phyloP scores from a whole-genome alignment of 2,888 invertebrate species.

The Zelleria hepariella region DNA sequence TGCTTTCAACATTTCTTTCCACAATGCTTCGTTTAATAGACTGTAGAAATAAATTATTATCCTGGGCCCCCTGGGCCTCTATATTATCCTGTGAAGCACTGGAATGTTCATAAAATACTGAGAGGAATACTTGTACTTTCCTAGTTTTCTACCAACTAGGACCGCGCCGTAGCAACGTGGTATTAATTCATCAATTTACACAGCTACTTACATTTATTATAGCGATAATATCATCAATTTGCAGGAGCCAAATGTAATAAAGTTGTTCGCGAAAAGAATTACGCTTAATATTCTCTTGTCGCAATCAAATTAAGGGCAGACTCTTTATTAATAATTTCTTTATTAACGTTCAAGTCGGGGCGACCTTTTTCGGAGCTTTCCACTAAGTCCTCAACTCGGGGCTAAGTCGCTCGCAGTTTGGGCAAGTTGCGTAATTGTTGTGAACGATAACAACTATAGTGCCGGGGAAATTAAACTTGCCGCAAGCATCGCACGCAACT shows the following conservation, averaged over 20 bases:
- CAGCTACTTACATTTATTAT: not conserved
- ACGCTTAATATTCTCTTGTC: not conserved
- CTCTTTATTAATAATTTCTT: not conserved
- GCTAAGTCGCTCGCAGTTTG: not conserved
- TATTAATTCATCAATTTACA: not conserved
- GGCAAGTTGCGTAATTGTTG: constrained; percentile 5
- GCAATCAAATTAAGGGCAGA: not conserved
- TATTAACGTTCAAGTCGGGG: not conserved
- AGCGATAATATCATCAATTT: not conserved
- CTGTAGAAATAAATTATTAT: no score
- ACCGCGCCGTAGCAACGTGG: not conserved
- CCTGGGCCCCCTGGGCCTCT: no score
- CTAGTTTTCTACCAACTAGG: no score
- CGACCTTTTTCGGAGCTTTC: not conserved
- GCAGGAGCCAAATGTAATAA: not conserved
- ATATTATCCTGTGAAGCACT: no score
- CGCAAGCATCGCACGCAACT: constrained; percentile 5
- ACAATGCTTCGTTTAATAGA: no score
- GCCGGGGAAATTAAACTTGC: constrained; percentile 3
- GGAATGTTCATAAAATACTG: no score
- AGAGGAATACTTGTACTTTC: no score
- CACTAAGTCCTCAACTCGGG: not conserved
- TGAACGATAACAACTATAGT: constrained; percentile 5
- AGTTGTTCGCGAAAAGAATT: not conserved
- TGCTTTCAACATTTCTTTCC: no score